Evolutionary conservation across 2,797 vertebrate species (phyloP).

Genomic region (Calcarius lapponicus): DNA sequence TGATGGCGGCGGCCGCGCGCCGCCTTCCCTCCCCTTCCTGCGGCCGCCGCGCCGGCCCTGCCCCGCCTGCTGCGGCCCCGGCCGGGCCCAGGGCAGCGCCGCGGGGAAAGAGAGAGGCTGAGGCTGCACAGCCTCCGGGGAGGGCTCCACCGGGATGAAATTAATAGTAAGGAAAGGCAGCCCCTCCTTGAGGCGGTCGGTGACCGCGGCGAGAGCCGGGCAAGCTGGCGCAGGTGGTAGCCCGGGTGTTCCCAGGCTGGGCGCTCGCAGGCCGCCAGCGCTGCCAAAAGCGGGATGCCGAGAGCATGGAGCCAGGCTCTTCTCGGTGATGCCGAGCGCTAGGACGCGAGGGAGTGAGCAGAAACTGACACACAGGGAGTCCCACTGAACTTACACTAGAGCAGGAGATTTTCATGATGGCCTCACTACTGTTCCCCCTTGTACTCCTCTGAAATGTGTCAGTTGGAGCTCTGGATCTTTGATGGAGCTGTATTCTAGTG

Average conservation of each 20-base stretch:
- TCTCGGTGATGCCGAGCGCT: neutral
- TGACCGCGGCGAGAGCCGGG: rapidly evolving
- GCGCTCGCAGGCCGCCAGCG: neutral
- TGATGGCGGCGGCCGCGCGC: conserved; percentile 15
- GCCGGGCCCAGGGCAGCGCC: neutral
- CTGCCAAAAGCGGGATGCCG: neutral
- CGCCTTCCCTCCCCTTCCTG: neutral
- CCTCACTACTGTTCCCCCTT: neutral
- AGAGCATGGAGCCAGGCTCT: neutral
- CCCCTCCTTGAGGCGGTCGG: too few relatives aligned
- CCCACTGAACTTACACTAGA: neutral
- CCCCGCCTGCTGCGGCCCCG: neutral
- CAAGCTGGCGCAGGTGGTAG: too few relatives aligned
- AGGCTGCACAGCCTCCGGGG: rapidly evolving
- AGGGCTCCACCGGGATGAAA: rapidly evolving
- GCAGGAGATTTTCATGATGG: neutral
- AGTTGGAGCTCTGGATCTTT: neutral
- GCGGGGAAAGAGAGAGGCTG: rapidly evolving
- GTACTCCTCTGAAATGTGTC: neutral
- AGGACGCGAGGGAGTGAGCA: neutral
- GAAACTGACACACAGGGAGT: neutral
- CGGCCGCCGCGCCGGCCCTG: neutral
- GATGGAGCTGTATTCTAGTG: neutral
- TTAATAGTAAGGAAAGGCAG: too few relatives aligned
- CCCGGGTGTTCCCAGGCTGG: neutral